Base-by-base conservation (phyloP, 2,797 vertebrate species). In the Coilia nasus region DNA sequence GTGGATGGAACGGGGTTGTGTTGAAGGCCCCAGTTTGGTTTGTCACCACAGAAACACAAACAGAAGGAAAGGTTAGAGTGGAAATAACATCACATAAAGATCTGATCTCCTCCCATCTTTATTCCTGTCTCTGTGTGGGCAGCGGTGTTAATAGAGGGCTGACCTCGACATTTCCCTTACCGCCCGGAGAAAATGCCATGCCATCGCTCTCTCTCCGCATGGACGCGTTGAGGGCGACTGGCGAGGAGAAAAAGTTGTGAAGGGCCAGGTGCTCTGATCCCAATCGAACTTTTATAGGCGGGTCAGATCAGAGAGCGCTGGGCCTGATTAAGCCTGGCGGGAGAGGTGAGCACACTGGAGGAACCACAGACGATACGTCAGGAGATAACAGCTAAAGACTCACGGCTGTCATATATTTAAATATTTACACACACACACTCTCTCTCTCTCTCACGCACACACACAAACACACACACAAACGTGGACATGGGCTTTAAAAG, bases 121-220 rank as follows among this genome's bases (percentile, higher is more conserved):
- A 84, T 80, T 59, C 41, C 62, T 60, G 80, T 59, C 83, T 81
- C 59, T 54, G n/a, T 19, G 4, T 83, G 57, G 84, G 82, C 62
- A 6, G 50, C 21, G 41, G 86, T 89, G 88, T 88, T 83, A 91
- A 90, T 85, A 64, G 83, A 89, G 84, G 83, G 54, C 57, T 86
- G 88, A 91, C 85, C 87, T 86, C 35, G 82, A 54, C 84, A 78
- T 91, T 93, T 85, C 87, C 71, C 35, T 35, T 11, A 64, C 84
- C 71, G n/a, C n/a, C 41, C 14, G 2, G 87, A 85, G 85, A 88
- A 91, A 93, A 90, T 86, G 88, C 89, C 89, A 91, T 41, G 82
- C 85, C 78, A 86, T 90, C 88, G 87, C 91, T 91, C 91, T 89
- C 62, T 31, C 60, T 84, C 88, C 62, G 31, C 64, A 64, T 23